Evolutionary conservation across 37 sponge, comb jelly and placozoan genomes (phyloP).

Genomic region (Chondrilla cf. caribensis): DNA sequence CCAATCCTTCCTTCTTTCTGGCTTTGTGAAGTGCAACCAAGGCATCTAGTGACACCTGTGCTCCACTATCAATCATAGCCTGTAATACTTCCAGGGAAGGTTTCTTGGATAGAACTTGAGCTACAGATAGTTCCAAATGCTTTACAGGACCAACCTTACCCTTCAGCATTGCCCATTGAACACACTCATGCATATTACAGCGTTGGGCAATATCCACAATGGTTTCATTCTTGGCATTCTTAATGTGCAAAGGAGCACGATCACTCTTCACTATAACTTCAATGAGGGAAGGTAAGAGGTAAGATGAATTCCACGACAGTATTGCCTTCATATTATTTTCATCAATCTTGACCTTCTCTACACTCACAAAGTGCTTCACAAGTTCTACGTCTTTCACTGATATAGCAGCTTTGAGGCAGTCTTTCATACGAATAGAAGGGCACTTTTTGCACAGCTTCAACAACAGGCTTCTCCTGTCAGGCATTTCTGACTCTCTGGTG

Average conservation of each 20-base stretch:
- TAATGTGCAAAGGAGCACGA: not conserved
- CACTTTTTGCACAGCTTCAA: not conserved
- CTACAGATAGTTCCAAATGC: too few relatives aligned
- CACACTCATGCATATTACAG: not conserved
- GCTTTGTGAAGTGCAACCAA: not conserved
- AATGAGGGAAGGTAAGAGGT: not conserved
- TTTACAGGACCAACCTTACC: too few relatives aligned
- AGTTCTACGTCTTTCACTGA: not conserved
- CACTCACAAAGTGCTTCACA: not conserved
- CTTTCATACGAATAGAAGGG: not conserved
- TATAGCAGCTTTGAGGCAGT: not conserved
- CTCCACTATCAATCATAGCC: not conserved
- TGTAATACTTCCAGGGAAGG: not conserved
- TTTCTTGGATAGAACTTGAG: not conserved
- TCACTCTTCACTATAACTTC: not conserved
- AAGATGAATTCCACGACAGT: constrained; percentile 2
- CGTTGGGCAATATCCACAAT: constrained; percentile 2
- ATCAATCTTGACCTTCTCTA: not conserved
- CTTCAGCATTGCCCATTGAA: not conserved
- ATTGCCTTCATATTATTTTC: not conserved
- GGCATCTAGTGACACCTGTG: not conserved
- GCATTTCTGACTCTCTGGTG: not conserved
- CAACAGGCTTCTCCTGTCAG: not conserved
- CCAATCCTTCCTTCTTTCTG: not conserved
- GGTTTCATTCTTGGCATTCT: constrained; percentile 3